These are phyloP conservation scores for Coptodon bakossiorum DNA, from an alignment of 2,113 vertebrate genomes.

Conservation along the genomic window DNA sequence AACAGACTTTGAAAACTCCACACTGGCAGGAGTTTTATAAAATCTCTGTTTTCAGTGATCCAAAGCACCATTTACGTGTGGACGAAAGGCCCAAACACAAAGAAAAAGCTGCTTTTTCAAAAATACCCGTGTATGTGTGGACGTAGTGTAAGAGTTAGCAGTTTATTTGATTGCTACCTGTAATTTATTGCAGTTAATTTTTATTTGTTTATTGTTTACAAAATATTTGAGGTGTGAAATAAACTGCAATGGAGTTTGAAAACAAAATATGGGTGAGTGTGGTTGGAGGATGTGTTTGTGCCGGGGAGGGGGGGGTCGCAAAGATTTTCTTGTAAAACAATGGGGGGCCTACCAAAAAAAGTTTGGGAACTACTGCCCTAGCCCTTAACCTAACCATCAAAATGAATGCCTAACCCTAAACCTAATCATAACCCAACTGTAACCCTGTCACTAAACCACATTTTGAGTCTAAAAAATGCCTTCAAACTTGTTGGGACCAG, in stretches of 20 bases:
- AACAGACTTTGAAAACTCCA: neutral
- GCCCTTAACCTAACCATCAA: neutral
- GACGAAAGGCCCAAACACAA: neutral
- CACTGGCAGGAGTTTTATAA: neutral
- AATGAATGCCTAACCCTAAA: neutral
- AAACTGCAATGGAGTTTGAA: neutral
- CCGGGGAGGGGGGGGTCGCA: neutral
- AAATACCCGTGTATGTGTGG: no score
- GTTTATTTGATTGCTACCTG: neutral
- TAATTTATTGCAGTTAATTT: neutral
- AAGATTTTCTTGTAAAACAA: neutral
- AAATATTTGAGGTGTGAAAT: neutral
- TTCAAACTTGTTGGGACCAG: neutral
- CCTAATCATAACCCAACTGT: neutral
- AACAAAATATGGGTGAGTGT: neutral
- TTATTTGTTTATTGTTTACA: neutral
- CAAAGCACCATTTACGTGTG: neutral
- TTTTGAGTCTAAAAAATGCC: neutral
- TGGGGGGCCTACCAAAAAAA: neutral
- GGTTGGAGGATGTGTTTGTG: neutral
- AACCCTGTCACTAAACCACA: neutral
- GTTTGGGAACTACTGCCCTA: neutral
- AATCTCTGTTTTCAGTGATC: neutral
- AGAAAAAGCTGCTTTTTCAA: no score
- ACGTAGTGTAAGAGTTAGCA: neutral